Evolutionary conservation across 2,113 vertebrate species (phyloP).

Genomic region (Arizona elegans): DNA sequence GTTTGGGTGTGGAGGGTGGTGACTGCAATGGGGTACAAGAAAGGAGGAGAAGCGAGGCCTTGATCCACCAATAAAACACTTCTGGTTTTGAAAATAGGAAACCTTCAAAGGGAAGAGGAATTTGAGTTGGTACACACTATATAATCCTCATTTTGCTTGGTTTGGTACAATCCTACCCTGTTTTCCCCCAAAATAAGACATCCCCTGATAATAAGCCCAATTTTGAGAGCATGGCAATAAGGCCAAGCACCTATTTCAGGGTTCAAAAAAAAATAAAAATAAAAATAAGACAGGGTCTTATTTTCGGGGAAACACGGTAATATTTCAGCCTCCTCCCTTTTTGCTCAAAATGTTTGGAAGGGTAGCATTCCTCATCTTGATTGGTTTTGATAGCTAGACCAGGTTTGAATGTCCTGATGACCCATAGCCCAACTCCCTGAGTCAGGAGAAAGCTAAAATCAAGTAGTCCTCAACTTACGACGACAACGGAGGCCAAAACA

Average conservation of each 20-base stretch:
- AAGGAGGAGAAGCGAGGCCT: constrained; percentile 20
- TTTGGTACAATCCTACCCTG: background rate
- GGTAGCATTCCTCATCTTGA: background rate
- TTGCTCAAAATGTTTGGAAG: background rate
- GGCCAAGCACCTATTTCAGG: too few relatives aligned
- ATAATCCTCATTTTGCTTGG: background rate
- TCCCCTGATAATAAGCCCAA: too few relatives aligned
- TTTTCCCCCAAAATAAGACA: too few relatives aligned
- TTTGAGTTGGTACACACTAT: background rate
- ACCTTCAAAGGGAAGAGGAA: constrained; percentile 18
- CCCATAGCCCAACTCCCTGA: background rate
- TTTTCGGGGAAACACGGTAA: too few relatives aligned
- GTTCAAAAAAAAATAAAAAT: too few relatives aligned
- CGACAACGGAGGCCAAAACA: too few relatives aligned
- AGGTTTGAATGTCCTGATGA: too few relatives aligned
- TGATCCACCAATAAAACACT: constrained; percentile 38
- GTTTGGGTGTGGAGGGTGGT: constrained; percentile 59
- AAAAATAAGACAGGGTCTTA: too few relatives aligned
- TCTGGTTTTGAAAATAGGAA: constrained; percentile 11
- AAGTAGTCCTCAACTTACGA: too few relatives aligned
- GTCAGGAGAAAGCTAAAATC: background rate
- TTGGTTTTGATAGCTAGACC: background rate
- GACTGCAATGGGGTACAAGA: constrained; percentile 28
- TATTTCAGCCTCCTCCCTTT: background rate
- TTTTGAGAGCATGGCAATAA: too few relatives aligned